These are phyloP conservation scores for Alectoris magna DNA, from an alignment of 2,797 vertebrate genomes.

Conservation along the genomic window DNA sequence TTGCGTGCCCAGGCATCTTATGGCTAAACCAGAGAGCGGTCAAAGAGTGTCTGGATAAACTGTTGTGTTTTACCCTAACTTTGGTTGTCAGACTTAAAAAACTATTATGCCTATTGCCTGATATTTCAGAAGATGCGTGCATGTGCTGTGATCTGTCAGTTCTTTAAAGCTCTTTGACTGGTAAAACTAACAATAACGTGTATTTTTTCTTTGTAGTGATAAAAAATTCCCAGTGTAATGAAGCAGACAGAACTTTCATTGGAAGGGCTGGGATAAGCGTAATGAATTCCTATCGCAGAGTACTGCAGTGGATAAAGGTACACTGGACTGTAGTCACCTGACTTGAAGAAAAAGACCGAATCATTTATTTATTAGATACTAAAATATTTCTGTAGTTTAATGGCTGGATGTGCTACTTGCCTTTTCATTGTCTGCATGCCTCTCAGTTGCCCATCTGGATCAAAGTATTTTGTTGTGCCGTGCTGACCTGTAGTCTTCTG, in stretches of 20 bases:
- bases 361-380: neutral
- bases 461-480: neutral
- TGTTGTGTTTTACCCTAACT: neutral
- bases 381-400: neutral
- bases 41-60: neutral
- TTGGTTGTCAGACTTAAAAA: neutral
- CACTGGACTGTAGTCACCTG: neutral
- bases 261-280: constrained; percentile 91
- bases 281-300: constrained; percentile 88
- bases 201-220: constrained; percentile 73
- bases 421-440: neutral
- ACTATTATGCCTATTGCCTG: neutral
- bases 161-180: neutral
- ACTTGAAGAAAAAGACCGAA: neutral
- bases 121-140: neutral
- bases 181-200: neutral
- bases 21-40: neutral
- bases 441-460: neutral
- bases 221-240: constrained; percentile 71
- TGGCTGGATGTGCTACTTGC: neutral
- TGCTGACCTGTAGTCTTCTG: neutral
- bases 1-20: neutral
- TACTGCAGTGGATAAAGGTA: constrained; percentile 92
- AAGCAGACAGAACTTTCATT: constrained; percentile 79
- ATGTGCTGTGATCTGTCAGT: neutral